These are phyloP conservation scores for Dicrurus megarhynchus DNA, from an alignment of 2,113 vertebrate genomes.

Conservation along the genomic window DNA sequence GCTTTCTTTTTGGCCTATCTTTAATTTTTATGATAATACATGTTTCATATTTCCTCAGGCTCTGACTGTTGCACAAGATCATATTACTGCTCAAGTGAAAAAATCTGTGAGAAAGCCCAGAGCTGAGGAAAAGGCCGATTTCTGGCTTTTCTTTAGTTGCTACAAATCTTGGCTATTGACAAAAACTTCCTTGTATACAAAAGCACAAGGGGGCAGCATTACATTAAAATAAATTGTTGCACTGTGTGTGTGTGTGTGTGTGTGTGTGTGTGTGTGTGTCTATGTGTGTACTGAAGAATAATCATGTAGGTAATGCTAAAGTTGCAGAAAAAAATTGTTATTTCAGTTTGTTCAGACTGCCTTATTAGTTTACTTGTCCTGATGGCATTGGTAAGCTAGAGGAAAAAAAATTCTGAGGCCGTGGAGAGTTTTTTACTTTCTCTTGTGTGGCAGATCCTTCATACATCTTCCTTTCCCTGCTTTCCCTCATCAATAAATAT, in stretches of 20 bases:
- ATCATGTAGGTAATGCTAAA: background rate
- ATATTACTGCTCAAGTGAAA: background rate
- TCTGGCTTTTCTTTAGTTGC: background rate
- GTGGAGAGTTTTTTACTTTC: background rate
- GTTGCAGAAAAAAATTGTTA: background rate
- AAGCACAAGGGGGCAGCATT: conserved; percentile 76
- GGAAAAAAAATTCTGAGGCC: background rate
- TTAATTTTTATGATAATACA: background rate
- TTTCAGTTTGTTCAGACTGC: background rate
- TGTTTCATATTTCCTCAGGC: background rate
- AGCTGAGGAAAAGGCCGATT: background rate
- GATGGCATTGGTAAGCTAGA: background rate
- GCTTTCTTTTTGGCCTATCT: background rate
- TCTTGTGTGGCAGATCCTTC: background rate
- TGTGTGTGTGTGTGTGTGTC: background rate
- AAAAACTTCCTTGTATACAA: conserved; percentile 60
- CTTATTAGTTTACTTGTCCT: background rate
- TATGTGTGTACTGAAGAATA: background rate
- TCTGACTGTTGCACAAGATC: background rate
- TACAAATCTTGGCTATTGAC: conserved; percentile 45
- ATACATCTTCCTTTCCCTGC: background rate
- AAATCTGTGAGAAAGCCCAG: background rate
- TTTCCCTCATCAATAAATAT: background rate
- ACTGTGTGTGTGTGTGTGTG: background rate
- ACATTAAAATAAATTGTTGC: conserved; percentile 72